phyloP scores from a whole-genome alignment of 1,140 invertebrate species.

The Drosophila malerkotliana region DNA sequence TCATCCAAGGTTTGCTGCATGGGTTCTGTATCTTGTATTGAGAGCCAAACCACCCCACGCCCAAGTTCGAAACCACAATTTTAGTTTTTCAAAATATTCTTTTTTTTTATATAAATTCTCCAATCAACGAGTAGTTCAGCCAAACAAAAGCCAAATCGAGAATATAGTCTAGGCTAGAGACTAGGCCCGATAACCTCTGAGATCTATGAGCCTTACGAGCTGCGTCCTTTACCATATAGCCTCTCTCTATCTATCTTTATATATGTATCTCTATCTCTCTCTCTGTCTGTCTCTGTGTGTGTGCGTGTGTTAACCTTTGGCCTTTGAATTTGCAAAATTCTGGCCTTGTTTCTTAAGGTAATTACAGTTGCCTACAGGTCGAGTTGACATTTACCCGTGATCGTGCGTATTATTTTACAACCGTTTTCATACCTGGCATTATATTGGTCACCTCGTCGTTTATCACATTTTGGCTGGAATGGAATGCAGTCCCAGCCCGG shows the following conservation, averaged over 20 bases:
- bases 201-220: constrained; percentile 3
- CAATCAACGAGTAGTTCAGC: constrained; percentile 5
- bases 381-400: constrained; percentile 96
- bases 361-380: constrained; percentile 97
- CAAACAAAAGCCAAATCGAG: constrained; percentile 10
- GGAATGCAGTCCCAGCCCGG: constrained; percentile 97
- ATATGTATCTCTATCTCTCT: constrained; percentile 19
- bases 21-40: constrained; percentile 40
- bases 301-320: constrained; percentile 51
- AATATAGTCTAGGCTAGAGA: constrained; percentile 33
- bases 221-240: constrained; percentile 17
- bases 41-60: constrained; percentile 25
- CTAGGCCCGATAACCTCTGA: constrained; percentile 6
- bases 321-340: constrained; percentile 44
- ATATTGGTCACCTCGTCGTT: constrained; percentile 97
- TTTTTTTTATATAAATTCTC: constrained; percentile 8
- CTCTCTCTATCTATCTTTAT: constrained; percentile 8
- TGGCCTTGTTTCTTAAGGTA: constrained; percentile 87
- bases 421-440: constrained; percentile 97
- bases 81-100: constrained; percentile 17
- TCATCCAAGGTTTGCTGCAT: constrained; percentile 60
- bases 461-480: constrained; percentile 95
- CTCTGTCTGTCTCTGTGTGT: constrained; percentile 51
- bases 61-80: constrained; percentile 19
- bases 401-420: constrained; percentile 97